A percentile compares a stretch with the other conserved stretches of the same genome.
These are phyloP conservation scores for Pandemis cinnamomeana DNA, from an alignment of 2,888 invertebrate genomes.

Conservation along the genomic window DNA sequence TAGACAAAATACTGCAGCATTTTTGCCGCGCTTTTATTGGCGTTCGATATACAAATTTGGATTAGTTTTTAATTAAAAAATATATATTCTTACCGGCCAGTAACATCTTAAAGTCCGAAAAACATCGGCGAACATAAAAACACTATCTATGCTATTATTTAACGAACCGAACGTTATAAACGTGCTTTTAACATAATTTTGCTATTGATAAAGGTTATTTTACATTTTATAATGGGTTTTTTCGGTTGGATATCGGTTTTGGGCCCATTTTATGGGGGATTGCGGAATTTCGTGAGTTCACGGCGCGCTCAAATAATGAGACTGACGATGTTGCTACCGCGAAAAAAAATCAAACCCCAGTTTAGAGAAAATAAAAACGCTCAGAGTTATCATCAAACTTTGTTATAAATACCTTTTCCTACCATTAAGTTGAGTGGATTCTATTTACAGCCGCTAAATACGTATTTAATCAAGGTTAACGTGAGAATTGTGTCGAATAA, in stretches of 20 bases:
- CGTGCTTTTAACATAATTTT: conserved; percentile 65
- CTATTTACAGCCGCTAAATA: neutral
- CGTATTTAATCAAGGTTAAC: neutral
- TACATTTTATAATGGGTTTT: conserved; percentile 62
- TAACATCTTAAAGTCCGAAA: conserved; percentile 46
- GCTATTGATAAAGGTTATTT: conserved; percentile 52
- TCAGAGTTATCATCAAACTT: neutral
- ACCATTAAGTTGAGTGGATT: neutral
- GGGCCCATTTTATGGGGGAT: conserved; percentile 60
- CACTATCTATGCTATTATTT: conserved; percentile 42
- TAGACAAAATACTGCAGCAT: conserved; percentile 14
- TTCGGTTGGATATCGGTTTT: conserved; percentile 55
- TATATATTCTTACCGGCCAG: conserved; percentile 50
- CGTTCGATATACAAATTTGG: conserved; percentile 46
- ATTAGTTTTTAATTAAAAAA: conserved; percentile 38
- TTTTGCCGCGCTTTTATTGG: conserved; percentile 46
- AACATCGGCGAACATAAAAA: conserved; percentile 43
- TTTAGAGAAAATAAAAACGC: neutral
- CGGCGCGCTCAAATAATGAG: conserved; percentile 61
- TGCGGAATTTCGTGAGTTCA: conserved; percentile 54
- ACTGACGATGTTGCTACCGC: conserved; percentile 62
- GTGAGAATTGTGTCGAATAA: conserved; percentile 29
- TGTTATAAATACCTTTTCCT: neutral
- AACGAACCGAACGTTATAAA: conserved; percentile 71
- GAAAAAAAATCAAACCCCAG: conserved; percentile 33